These are phyloP conservation scores for Malurus leucopterus DNA, from an alignment of 2,797 vertebrate genomes.

Conservation along the genomic window DNA sequence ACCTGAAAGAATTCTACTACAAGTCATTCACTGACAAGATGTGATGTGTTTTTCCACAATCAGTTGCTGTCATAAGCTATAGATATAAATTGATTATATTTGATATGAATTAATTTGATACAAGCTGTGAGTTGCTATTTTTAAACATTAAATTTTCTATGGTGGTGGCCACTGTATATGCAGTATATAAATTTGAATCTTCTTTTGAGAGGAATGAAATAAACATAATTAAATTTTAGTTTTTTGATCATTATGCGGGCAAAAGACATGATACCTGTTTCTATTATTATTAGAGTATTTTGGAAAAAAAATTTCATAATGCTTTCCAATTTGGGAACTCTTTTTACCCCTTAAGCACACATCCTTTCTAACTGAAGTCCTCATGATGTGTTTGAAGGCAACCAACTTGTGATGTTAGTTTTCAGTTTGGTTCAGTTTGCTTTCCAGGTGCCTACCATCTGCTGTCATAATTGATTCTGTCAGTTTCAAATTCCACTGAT, in stretches of 20 bases:
- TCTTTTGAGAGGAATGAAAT: background rate
- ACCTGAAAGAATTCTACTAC: background rate
- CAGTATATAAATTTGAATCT: background rate
- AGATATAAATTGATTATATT: background rate
- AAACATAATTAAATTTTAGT: background rate
- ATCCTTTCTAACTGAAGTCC: background rate
- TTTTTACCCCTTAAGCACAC: background rate
- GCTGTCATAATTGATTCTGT: conserved; percentile 32
- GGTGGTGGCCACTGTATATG: background rate
- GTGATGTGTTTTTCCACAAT: background rate
- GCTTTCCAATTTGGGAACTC: background rate
- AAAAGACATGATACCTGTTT: background rate
- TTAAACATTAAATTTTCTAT: background rate
- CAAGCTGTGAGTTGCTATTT: background rate
- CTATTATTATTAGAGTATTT: background rate
- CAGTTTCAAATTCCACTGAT: conserved; percentile 31
- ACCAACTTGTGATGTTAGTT: background rate
- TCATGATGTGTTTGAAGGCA: background rate
- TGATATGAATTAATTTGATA: background rate
- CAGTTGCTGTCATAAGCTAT: background rate
- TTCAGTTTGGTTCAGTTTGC: background rate
- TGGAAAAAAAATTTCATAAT: background rate
- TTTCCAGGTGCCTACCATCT: conserved; percentile 26
- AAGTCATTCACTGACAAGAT: background rate
- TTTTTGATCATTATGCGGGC: background rate